A percentile compares a stretch with the other conserved stretches of the same genome.
phyloP scores from a whole-genome alignment of 2,113 vertebrate species.

The Romanogobio albipinnatus region DNA sequence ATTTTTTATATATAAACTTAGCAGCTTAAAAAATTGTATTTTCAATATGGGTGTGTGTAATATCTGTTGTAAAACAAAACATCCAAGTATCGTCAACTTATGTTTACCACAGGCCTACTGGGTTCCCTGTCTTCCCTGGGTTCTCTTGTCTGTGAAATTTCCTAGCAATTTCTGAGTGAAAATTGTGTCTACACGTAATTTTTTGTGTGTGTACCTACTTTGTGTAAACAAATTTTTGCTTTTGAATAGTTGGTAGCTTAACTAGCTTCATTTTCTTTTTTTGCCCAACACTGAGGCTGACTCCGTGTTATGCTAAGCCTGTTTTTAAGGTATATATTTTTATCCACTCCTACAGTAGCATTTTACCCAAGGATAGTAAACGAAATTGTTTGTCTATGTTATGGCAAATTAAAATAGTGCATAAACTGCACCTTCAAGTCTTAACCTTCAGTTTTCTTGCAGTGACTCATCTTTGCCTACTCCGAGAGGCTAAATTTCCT shows the following conservation, averaged over 20 bases:
- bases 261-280: not conserved
- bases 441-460: slow-evolving; percentile 42
- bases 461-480: slow-evolving; percentile 53
- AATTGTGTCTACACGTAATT: not conserved
- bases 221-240: not conserved
- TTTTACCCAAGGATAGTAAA: not conserved
- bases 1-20: too few relatives aligned
- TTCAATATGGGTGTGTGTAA: too few relatives aligned
- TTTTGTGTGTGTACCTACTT: not conserved
- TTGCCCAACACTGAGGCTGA: not conserved
- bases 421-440: slow-evolving; percentile 24
- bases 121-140: too few relatives aligned
- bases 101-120: too few relatives aligned
- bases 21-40: too few relatives aligned
- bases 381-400: not conserved
- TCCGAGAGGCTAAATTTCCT: slow-evolving; percentile 40
- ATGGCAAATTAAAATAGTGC: slow-evolving; percentile 1
- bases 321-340: slow-evolving; percentile 11
- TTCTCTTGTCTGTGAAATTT: not conserved
- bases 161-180: not conserved
- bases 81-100: too few relatives aligned
- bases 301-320: not conserved
- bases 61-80: too few relatives aligned
- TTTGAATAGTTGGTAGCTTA: not conserved
- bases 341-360: not conserved